Base-by-base conservation (phyloP, 2,797 vertebrate species). In the Jordanella pulchra region DNA sequence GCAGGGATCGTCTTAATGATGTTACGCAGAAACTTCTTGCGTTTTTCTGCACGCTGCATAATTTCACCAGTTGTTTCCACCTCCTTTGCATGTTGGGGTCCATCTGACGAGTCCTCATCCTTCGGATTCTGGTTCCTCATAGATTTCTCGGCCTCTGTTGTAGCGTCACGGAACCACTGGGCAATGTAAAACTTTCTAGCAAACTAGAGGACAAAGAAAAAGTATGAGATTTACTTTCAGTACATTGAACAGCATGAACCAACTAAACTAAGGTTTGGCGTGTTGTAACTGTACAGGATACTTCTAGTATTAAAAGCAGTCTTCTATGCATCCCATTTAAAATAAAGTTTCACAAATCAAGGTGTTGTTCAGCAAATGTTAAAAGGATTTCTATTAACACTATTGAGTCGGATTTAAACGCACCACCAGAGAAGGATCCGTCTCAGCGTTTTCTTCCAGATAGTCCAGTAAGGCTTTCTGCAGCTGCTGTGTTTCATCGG, bases 401-500 rank as follows among this genome's bases (percentile, higher is more conserved):
- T 67, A 53, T 30, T 68, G 13, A 75, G 51, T 69, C 18, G 72
- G 27, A 80, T 51, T 55, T 64, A 80, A 84, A 93, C 94, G 68
- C 93, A 99, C 97, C 93, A 97, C 92, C 76, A 99, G 90, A 51
- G 97, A 97, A 56, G 97, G 95, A 77, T 99, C 97, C 0, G 94
- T 98, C 89, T 99, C 97, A 45, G 96, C 95, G 65, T 97, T 99
- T 65, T 96, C 95, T 89, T 99, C 96, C 87, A 98, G 88, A 87
- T 98, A 98, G 92, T 97, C 97, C 83, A 99, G 91, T n/a, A 99
- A 92, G 74, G 97, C 97, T 83, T 99, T 99, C 88, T 99, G 97
- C 39, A 99, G 93, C 77, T 97, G 96, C 56, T 99, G 97, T 53
- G 97, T 98, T 91, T 98, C 97, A 91, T 99, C 97, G 39, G 86